These are phyloP conservation scores for Phylloscopus collybita DNA, from an alignment of 2,797 vertebrate genomes.

Conservation along the genomic window DNA sequence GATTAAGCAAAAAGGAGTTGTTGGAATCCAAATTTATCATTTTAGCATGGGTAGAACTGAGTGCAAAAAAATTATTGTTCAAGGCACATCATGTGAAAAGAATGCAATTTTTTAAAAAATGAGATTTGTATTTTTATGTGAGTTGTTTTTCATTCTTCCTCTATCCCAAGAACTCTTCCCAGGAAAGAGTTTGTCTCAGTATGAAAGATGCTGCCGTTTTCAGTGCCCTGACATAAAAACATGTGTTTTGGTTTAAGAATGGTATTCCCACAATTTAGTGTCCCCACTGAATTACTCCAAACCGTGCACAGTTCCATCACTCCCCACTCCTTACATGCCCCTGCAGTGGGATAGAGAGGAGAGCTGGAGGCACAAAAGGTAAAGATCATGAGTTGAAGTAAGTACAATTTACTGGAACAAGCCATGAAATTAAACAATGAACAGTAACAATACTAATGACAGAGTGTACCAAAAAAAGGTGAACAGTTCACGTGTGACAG, in stretches of 20 bases:
- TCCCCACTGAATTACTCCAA: neutral
- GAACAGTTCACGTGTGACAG: neutral
- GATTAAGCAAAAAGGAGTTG: neutral
- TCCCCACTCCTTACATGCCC: rapidly evolving
- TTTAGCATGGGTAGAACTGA: neutral
- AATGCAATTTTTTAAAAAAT: neutral
- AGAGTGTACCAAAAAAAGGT: neutral
- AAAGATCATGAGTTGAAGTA: neutral
- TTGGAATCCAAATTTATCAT: neutral
- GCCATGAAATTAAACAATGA: rapidly evolving
- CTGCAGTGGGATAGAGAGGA: neutral
- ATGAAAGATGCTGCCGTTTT: neutral
- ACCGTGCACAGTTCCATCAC: neutral
- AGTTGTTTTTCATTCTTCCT: neutral
- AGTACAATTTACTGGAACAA: neutral
- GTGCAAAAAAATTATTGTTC: neutral
- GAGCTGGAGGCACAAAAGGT: neutral
- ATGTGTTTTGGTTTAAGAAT: neutral
- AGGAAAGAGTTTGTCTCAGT: neutral
- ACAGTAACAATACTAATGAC: neutral
- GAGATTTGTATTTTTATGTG: neutral
- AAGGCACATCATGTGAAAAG: neutral
- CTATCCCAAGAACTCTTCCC: neutral
- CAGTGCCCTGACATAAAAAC: neutral
- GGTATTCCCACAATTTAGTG: neutral